Base-by-base conservation (phyloP, 2,113 vertebrate genomes). In the Thryonomys swinderianus region DNA sequence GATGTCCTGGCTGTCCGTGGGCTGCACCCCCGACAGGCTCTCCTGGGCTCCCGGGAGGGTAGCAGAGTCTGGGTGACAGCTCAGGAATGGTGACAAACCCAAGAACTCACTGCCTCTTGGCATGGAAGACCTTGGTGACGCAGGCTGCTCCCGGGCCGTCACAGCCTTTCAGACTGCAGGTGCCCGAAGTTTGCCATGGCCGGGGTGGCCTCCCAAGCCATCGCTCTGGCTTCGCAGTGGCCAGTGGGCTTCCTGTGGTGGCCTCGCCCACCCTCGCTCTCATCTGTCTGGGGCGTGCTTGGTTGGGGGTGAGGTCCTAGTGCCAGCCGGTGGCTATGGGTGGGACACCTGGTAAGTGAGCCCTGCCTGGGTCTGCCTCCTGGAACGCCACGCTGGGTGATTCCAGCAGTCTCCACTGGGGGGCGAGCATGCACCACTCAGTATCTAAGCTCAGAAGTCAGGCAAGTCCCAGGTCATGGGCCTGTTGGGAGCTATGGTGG, bases 11-110 rank as follows among this genome's bases (percentile, higher is more conserved):
- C 94, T n/a, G 11, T 55, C 53, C 14, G 1, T 1, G 0, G 99
- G 99, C 98, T 99, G 42, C 99, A 99, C 98, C 1, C n/a, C 32
- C 32, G 32, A 34, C 2, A 98, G 88, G 76, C 55, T 90, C 45
- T 37, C 7, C 90, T n/a, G 7, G 64, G 69, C 10, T 0, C 37
- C 61, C 0, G 4, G 64, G 51, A 45, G 74, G 30, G 42, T 8
- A 25, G 10, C 14, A 9, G 48, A 61, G n/a, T 32, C 25, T 25
- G 34, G 73, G 71, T 0, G 27, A 62, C 45, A 4, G 74, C 23
- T 40, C 74, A 69, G 93, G 51, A 40, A 20, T 0, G 3, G 37
- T 0, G 0, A 30, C 55, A 76, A 55, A 40, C 27, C 59, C 3
- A 3, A 23, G 85, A 88, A 79, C 45, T 14, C 51, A 2, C 6